phyloP scores from a whole-genome alignment of 2,113 vertebrate genomes.

The Sus scrofa region DNA sequence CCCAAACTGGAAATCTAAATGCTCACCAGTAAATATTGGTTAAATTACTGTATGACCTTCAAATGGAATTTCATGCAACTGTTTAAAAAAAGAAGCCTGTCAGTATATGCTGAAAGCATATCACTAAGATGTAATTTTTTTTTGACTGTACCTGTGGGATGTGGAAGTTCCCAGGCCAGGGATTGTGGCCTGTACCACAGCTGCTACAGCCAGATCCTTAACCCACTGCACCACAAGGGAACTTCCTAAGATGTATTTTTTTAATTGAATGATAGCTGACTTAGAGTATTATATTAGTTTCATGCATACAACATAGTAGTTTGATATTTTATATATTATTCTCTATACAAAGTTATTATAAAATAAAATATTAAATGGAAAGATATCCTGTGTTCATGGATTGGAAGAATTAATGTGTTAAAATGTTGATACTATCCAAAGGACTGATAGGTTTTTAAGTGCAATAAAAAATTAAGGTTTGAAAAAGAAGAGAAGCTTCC shows the following conservation, averaged over 20 bases:
- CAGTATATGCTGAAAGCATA: conserved; percentile 17
- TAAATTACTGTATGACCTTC: neutral
- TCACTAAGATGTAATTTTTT: neutral
- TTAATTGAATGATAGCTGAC: neutral
- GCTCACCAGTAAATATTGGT: neutral
- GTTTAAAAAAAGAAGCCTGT: neutral
- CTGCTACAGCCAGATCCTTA: too few species aligned
- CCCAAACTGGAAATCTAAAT: neutral
- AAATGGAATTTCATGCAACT: neutral
- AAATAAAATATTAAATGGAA: neutral
- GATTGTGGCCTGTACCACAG: too few species aligned
- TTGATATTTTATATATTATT: neutral
- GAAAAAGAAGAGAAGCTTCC: neutral
- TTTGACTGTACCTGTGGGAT: too few species aligned
- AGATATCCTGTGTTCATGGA: neutral
- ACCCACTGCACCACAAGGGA: too few species aligned
- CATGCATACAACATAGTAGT: neutral
- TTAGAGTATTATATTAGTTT: neutral
- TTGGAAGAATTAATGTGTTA: neutral
- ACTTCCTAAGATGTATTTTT: neutral
- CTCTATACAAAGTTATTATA: neutral
- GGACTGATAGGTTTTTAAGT: conserved; percentile 6
- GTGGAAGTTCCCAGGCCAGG: too few species aligned
- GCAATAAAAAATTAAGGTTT: neutral
- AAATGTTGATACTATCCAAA: neutral